phyloP scores from a whole-genome alignment of 2,113 vertebrate species.

The Ranitomeya variabilis region DNA sequence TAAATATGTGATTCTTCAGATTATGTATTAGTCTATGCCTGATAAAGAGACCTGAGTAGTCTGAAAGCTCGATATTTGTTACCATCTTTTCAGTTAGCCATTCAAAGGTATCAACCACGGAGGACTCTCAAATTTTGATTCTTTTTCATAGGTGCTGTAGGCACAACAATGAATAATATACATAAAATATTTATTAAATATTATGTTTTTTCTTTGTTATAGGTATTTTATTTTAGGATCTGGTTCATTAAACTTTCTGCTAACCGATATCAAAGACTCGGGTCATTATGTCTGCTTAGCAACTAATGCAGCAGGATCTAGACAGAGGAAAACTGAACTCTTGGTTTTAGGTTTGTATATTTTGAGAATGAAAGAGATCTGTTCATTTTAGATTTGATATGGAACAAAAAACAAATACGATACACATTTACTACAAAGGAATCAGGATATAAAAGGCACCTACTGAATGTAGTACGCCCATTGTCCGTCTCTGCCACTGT shows the following conservation, averaged over 20 bases:
- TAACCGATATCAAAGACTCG: constrained; percentile 80
- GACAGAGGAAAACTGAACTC: constrained; percentile 82
- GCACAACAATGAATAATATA: background rate
- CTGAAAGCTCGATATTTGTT: no score
- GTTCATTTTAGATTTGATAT: background rate
- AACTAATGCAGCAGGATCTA: constrained; percentile 85
- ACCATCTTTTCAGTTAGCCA: no score
- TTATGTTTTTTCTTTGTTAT: constrained; percentile 40
- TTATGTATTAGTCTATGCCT: no score
- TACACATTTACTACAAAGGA: background rate
- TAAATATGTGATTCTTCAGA: no score
- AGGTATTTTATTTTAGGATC: constrained; percentile 81
- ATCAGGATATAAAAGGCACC: background rate
- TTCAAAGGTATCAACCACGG: no score
- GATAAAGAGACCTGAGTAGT: no score
- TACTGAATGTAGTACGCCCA: background rate
- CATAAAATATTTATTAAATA: background rate
- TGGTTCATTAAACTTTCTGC: constrained; percentile 84
- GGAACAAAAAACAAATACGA: background rate
- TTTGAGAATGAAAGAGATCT: background rate
- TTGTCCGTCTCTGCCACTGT: background rate
- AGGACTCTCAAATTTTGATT: no score
- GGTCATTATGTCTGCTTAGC: constrained; percentile 93
- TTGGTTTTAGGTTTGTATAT: constrained; percentile 83
- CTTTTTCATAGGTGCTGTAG: background rate